Evolutionary conservation across 2,113 vertebrate species (phyloP).

Genomic region (Excalfactoria chinensis): DNA sequence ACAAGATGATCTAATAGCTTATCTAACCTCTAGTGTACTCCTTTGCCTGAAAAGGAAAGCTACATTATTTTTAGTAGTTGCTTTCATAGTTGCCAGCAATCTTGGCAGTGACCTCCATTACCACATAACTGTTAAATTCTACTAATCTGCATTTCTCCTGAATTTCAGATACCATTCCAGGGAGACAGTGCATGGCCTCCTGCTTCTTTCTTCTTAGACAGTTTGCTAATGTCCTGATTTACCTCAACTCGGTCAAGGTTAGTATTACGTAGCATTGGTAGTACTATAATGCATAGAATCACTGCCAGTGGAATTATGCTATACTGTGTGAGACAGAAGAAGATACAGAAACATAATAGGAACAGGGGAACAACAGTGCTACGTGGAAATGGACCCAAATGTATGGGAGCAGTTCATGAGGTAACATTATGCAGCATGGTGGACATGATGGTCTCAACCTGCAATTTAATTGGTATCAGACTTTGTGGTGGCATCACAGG

Average conservation of each 20-base stretch:
- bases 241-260: slow-evolving; percentile 98
- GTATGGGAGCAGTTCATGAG: background rate
- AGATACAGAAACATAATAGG: background rate
- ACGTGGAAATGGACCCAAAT: background rate
- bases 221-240: slow-evolving; percentile 95
- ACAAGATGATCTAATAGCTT: slow-evolving; percentile 4
- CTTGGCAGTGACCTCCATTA: slow-evolving; percentile 27
- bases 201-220: slow-evolving; percentile 95
- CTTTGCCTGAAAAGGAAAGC: slow-evolving; percentile 43
- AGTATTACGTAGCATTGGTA: slow-evolving; percentile 36
- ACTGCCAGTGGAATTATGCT: background rate
- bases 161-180: slow-evolving; percentile 93
- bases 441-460: background rate
- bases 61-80: background rate
- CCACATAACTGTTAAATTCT: slow-evolving; percentile 1
- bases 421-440: background rate
- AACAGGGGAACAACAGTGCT: background rate
- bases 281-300: background rate
- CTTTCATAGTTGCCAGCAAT: background rate
- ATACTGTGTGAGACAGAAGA: background rate
- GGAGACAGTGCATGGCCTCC: slow-evolving; percentile 97
- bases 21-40: background rate
- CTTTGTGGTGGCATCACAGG: background rate
- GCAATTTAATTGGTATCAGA: background rate
- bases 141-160: slow-evolving; percentile 28